Evolutionary conservation across 2,113 vertebrate species (phyloP).

Genomic region (Empidonax alnorum): DNA sequence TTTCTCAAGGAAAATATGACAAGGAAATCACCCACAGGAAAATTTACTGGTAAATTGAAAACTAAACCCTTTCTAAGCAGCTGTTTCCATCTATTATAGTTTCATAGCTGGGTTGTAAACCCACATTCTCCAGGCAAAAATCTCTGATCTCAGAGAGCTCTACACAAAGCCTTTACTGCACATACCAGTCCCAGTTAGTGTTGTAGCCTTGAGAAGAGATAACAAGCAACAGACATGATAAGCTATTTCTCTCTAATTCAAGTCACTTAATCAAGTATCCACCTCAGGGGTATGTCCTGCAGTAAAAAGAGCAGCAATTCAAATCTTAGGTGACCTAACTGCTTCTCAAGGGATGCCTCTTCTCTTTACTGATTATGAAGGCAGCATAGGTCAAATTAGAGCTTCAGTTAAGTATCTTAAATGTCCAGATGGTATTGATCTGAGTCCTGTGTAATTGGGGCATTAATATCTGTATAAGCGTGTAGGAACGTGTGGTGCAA

Average conservation of each 20-base stretch:
- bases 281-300: background rate
- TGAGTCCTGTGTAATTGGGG: conserved; percentile 29
- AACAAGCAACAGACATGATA: background rate
- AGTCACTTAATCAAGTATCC: background rate
- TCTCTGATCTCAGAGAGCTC: background rate
- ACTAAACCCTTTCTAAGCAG: conserved; percentile 3
- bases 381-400: conserved; percentile 52
- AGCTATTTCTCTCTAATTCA: background rate
- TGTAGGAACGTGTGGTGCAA: background rate
- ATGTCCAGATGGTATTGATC: conserved; percentile 69
- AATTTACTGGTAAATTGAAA: background rate
- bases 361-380: conserved; percentile 51
- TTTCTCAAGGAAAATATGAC: conserved; percentile 30
- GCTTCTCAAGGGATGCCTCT: conserved; percentile 39
- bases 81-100: background rate
- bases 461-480: conserved; percentile 26
- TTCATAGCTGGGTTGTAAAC: background rate
- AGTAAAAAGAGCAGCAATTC: conserved; percentile 11
- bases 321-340: conserved; percentile 21
- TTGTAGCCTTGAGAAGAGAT: background rate
- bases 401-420: conserved; percentile 55
- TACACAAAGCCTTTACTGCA: background rate
- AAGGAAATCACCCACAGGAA: conserved; percentile 22
- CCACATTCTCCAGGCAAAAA: background rate
- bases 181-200: background rate